A percentile compares a stretch with the other conserved stretches of the same genome.
These are phyloP conservation scores for Plebejus argus DNA, from an alignment of 2,888 invertebrate genomes.

Conservation along the genomic window DNA sequence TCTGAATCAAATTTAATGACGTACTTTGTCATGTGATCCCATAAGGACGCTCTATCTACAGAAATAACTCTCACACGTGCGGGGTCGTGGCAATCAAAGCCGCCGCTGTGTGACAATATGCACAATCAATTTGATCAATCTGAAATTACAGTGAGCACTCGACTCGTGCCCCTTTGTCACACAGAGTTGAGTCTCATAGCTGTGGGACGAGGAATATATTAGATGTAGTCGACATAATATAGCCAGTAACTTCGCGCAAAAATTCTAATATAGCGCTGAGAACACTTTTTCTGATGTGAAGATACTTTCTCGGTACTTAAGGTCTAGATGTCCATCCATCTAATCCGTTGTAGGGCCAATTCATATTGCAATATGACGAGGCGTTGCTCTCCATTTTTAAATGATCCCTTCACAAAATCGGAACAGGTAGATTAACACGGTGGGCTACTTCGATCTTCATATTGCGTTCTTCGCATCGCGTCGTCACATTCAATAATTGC, in stretches of 20 bases:
- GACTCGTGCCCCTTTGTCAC: conserved; percentile 38
- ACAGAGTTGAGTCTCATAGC: background rate
- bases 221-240: background rate
- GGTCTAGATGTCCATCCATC: too few relatives aligned
- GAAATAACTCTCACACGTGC: conserved; percentile 24
- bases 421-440: too few relatives aligned
- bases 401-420: too few relatives aligned
- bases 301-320: too few relatives aligned
- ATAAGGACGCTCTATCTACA: background rate
- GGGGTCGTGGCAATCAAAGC: conserved; percentile 14
- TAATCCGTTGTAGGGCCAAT: too few relatives aligned
- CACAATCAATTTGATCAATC: conserved; percentile 33
- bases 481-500: too few relatives aligned
- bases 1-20: background rate
- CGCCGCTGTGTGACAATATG: conserved; percentile 30
- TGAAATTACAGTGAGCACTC: conserved; percentile 43
- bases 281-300: background rate
- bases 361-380: too few relatives aligned
- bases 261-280: background rate
- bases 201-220: background rate
- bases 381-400: too few relatives aligned
- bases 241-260: background rate
- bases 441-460: too few relatives aligned
- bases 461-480: too few relatives aligned
- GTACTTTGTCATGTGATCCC: background rate